Evolutionary conservation across 1,140 invertebrate species (phyloP).

Genomic region (Musca vetustissima): DNA sequence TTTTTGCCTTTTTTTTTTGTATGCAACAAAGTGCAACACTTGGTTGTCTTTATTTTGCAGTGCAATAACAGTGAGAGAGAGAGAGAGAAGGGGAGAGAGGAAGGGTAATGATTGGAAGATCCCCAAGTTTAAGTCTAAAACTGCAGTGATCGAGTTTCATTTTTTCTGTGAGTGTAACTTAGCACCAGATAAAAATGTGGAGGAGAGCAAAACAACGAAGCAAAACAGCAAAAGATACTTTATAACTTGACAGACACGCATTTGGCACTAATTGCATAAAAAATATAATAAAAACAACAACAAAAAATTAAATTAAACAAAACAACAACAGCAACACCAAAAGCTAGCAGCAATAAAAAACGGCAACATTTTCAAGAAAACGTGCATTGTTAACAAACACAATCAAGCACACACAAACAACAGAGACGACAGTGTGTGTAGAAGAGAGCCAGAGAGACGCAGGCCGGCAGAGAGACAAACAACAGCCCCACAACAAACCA

Average conservation of each 20-base stretch:
- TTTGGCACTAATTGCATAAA: slow-evolving; percentile 50
- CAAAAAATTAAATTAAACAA: slow-evolving; percentile 17
- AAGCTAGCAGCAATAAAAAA: slow-evolving; percentile 12
- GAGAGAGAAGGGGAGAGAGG: background rate
- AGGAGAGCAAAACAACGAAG: slow-evolving; percentile 12
- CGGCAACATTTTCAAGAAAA: slow-evolving; percentile 26
- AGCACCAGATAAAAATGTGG: background rate
- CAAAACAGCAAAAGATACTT: slow-evolving; percentile 27
- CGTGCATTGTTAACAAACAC: slow-evolving; percentile 22
- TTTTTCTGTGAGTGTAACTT: too few species aligned
- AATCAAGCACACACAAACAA: too few species aligned
- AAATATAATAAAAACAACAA: slow-evolving; percentile 1
- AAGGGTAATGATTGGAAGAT: too few species aligned
- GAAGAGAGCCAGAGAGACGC: background rate
- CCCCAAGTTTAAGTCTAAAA: too few species aligned
- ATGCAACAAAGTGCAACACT: slow-evolving; percentile 33
- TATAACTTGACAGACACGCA: slow-evolving; percentile 53
- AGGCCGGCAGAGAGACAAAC: background rate
- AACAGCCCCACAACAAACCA: too few species aligned
- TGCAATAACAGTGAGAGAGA: background rate
- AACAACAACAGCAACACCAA: slow-evolving; percentile 36
- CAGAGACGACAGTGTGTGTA: too few species aligned
- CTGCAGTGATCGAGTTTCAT: too few species aligned
- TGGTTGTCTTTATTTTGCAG: too few species aligned
- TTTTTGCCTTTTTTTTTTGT: slow-evolving; percentile 34